These are phyloP conservation scores for Habropoda laboriosa DNA, from an alignment of 1,140 invertebrate genomes.

Conservation along the genomic window DNA sequence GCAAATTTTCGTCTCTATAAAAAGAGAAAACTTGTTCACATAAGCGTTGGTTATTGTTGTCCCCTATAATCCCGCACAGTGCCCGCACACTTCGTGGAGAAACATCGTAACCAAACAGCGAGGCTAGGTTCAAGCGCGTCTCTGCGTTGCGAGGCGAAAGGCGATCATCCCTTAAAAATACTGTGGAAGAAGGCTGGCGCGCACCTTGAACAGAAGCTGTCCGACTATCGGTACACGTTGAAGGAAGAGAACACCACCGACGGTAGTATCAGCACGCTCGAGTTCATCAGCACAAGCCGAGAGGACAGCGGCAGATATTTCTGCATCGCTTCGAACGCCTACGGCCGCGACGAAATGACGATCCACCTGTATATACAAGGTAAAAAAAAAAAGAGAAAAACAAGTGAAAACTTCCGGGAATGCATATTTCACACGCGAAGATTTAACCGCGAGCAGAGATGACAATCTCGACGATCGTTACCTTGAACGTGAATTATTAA, in stretches of 20 bases:
- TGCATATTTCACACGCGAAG: not conserved
- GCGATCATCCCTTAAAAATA: constrained; percentile 94
- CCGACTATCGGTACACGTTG: constrained; percentile 79
- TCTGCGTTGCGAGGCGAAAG: constrained; percentile 93
- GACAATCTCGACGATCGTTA: not conserved
- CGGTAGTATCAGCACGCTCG: constrained; percentile 92
- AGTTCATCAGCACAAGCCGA: constrained; percentile 90
- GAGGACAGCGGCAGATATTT: constrained; percentile 95
- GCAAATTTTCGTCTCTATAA: no score
- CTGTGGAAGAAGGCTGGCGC: constrained; percentile 86
- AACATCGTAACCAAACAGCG: constrained; percentile 85
- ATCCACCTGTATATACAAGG: constrained; percentile 96
- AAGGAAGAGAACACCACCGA: constrained; percentile 79
- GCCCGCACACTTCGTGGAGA: constrained; percentile 88
- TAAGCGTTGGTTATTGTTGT: not conserved
- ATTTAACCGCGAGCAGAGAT: not conserved
- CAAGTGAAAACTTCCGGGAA: not conserved
- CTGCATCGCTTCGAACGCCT: constrained; percentile 93
- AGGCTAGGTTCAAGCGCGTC: constrained; percentile 87
- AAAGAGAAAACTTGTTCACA: no score
- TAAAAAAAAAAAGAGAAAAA: no score
- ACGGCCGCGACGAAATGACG: constrained; percentile 94
- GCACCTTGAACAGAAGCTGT: constrained; percentile 74
- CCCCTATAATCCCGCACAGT: constrained; percentile 81
- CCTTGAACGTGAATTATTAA: constrained; percentile 4